Percentiles rank a stretch among this genome's conserved stretches.
Conservation (phyloP, 2,888 invertebrate genomes). For the Calliopum simillimum region DNA sequence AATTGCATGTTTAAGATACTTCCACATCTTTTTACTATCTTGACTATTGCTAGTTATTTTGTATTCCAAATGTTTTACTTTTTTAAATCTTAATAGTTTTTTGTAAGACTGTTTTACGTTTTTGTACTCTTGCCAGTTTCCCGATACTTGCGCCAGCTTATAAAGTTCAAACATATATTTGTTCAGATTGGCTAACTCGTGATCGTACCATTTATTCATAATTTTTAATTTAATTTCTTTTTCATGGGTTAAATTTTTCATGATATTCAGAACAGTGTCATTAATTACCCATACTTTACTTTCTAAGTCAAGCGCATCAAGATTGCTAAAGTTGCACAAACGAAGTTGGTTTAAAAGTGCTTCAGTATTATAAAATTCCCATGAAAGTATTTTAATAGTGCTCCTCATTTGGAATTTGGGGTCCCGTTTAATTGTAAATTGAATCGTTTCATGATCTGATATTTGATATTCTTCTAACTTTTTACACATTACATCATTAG, state of each 20-base stretch:
- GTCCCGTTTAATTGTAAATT: constrained; percentile 10
- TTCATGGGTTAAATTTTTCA: constrained; percentile 17
- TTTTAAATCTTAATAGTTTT: not conserved
- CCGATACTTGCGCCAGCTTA: not conserved
- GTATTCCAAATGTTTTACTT: not conserved
- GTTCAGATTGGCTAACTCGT: no score
- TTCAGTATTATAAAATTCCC: no score
- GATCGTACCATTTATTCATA: constrained; percentile 32
- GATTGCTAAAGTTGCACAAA: no score
- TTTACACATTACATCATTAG: constrained; percentile 10
- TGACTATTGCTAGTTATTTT: not conserved
- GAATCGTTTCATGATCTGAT: constrained; percentile 16
- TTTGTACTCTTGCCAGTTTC: not conserved
- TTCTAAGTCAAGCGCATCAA: no score
- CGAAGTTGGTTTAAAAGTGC: no score
- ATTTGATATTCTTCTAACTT: constrained; percentile 16
- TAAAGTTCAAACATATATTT: not conserved
- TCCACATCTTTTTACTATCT: not conserved
- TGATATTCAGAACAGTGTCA: no score
- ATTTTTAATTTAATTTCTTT: constrained; percentile 21
- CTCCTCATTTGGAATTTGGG: constrained; percentile 15
- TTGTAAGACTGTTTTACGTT: not conserved
- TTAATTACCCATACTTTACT: no score
- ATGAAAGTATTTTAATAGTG: constrained; percentile 12
- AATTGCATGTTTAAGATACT: not conserved